These are phyloP conservation scores for Agonopterix alstromeriana DNA, from an alignment of 2,888 invertebrate species.

Conservation along the genomic window DNA sequence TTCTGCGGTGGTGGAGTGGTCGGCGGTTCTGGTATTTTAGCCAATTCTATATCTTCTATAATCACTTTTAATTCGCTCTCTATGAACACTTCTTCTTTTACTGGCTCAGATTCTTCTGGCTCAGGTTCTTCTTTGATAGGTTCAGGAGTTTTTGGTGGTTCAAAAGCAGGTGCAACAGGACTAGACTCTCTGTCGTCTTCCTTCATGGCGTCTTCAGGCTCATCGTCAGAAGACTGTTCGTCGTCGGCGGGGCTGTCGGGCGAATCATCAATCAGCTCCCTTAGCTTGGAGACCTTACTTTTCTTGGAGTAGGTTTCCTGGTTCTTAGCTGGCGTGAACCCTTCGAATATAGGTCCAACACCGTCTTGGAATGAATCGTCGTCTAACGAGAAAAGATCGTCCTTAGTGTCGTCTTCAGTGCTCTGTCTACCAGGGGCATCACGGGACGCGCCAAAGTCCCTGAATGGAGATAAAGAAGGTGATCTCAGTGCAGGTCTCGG, in stretches of 20 bases:
- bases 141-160: constrained; percentile 32
- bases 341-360: constrained; percentile 70
- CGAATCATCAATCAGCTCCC: constrained; percentile 66
- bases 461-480: constrained; percentile 63
- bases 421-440: constrained; percentile 78
- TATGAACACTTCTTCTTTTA: constrained; percentile 1
- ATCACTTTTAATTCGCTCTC: constrained; percentile 5
- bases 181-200: constrained; percentile 31
- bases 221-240: constrained; percentile 71
- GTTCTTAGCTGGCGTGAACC: constrained; percentile 75
- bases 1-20: constrained; percentile 40
- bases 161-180: constrained; percentile 29
- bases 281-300: constrained; percentile 62
- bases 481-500: constrained; percentile 48
- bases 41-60: constrained; percentile 13
- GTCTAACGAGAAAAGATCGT: constrained; percentile 76
- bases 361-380: constrained; percentile 78
- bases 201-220: constrained; percentile 45
- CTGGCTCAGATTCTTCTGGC: constrained; percentile 4
- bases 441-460: constrained; percentile 62
- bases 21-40: constrained; percentile 40
- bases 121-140: constrained; percentile 20
- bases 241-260: constrained; percentile 71
- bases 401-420: constrained; percentile 79
- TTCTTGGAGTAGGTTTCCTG: constrained; percentile 74